These are phyloP conservation scores for Arrhopalites spinosus DNA, from an alignment of 2,888 invertebrate genomes.

Conservation along the genomic window DNA sequence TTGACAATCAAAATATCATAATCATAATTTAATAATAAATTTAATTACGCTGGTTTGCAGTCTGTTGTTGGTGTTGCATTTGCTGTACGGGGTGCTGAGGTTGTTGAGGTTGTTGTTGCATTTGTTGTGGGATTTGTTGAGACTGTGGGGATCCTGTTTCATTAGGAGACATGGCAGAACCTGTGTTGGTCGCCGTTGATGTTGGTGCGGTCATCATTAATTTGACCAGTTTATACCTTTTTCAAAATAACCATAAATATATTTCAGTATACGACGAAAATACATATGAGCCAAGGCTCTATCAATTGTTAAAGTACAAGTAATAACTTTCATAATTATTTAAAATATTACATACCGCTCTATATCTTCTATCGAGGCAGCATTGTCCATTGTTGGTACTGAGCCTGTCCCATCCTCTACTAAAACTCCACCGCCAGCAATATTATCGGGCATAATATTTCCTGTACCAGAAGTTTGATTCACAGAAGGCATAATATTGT, in stretches of 20 bases:
- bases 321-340: too few species aligned
- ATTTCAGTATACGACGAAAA: too few species aligned
- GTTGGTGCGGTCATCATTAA: background rate
- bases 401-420: too few species aligned
- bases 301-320: too few species aligned
- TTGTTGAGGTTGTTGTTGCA: conserved; percentile 3
- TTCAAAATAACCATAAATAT: too few species aligned
- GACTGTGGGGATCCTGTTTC: conserved; percentile 22
- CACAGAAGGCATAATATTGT: conserved; percentile 1
- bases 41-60: background rate
- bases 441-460: too few species aligned
- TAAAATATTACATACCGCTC: too few species aligned
- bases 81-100: conserved; percentile 18
- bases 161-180: background rate
- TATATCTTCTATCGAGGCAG: too few species aligned
- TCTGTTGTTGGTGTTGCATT: conserved; percentile 4
- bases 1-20: background rate
- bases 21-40: background rate
- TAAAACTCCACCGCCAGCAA: too few species aligned
- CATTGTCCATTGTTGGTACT: too few species aligned
- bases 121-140: conserved; percentile 2
- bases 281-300: too few species aligned
- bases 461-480: background rate
- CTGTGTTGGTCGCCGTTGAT: background rate
- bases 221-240: background rate